Evolutionary conservation across 1,140 invertebrate species (phyloP), one percentile per base, ranked within the genome.

Genomic region (Drosophila pseudoobscura): DNA sequence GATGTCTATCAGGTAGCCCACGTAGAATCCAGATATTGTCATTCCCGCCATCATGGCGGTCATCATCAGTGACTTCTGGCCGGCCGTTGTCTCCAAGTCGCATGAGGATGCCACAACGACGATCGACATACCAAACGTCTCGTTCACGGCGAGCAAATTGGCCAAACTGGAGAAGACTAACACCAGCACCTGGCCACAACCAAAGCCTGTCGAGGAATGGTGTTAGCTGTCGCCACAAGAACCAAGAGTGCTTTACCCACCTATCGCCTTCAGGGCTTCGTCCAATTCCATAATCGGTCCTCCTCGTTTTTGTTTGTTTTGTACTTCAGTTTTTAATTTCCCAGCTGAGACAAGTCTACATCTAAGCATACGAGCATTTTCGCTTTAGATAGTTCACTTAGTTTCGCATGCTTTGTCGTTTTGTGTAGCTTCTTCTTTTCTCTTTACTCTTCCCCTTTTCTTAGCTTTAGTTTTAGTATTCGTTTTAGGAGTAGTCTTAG

Each of bases 331-430:
- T 8, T 2, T 31, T 26, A 26, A 6, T 31, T 31, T 31, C 2
- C 8, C 8, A 31, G 24, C 24, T 5, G 24, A 26, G 29, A 31
- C 7, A 20, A 20, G 20, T 20, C 20, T 20, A 20, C 20, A 31
- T 13, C 35, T 13, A 31, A 3, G 13, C 35, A 39, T 3, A 39
- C 4, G 5, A 26, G 24, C 4, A 26, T 26, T 2, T 13, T 13
- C 20, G 8, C 11, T 22, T 49, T 65, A 29, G 13, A 15, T 55
- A 24, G 3, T 4, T 17, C 17, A 17, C 24, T 51, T 69, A 49
- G 45, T 31, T 68, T n/a, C 41, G 65, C 65, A 69, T 69, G 65
- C 20, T 68, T 69, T 56, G 65, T 5, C 35, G 11, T 68, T 69
- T 35, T 2, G 24, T 49, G 44, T 69, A 69, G 65, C 63, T 49